Percentiles rank a stretch among this genome's conserved stretches.
Evolutionary conservation across 1,140 invertebrate species (phyloP).

Genomic region (Chrysopa pallens): DNA sequence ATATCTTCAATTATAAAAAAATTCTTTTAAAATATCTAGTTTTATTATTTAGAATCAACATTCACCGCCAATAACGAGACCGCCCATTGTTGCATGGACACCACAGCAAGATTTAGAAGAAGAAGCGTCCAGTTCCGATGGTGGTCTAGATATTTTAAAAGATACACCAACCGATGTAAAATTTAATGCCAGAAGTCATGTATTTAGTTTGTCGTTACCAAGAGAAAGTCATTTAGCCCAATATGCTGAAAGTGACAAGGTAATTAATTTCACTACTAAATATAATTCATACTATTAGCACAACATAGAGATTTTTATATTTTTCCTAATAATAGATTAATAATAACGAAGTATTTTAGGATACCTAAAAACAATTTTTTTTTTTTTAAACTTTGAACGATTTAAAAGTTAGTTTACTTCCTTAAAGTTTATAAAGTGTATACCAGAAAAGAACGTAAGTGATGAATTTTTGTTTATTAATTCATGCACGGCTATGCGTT

Average conservation of each 20-base stretch:
- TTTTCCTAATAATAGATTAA: no score
- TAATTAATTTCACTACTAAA: neutral
- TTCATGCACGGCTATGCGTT: no score
- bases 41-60: constrained; percentile 9
- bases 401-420: no score
- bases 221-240: constrained; percentile 34
- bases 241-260: constrained; percentile 5
- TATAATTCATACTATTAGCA: no score
- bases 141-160: constrained; percentile 23
- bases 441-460: no score
- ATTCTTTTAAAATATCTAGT: neutral
- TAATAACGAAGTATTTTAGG: no score
- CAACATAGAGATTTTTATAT: no score
- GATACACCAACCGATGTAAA: constrained; percentile 22
- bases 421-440: no score
- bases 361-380: no score
- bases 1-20: neutral
- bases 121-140: constrained; percentile 46
- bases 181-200: constrained; percentile 40
- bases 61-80: constrained; percentile 21
- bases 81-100: constrained; percentile 39
- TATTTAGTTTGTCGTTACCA: constrained; percentile 54
- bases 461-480: no score
- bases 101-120: constrained; percentile 60
- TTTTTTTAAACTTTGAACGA: no score